Evolutionary conservation across 2,797 vertebrate genomes (phyloP), one percentile per base, ranked within the genome.

Genomic region (Arctocebus calabarensis): DNA sequence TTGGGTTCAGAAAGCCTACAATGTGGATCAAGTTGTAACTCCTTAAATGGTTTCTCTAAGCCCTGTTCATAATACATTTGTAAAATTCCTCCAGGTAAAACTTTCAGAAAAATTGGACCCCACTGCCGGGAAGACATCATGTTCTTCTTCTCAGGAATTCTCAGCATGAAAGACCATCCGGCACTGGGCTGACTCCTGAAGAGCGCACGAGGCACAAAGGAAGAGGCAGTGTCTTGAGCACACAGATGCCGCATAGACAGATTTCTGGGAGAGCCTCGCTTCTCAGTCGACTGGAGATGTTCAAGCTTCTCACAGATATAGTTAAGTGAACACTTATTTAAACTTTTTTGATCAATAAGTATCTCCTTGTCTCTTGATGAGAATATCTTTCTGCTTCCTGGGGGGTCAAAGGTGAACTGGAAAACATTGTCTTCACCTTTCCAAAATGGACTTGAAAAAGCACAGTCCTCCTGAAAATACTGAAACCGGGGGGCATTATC

Each of bases 91-190:
- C 99, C 99, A 0, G 99, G 97, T 68, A 99, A 94, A 95, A 99
- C 95, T 0, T 98, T 99, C n/a, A 99, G 98, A 97, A 99, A 99
- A 97, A 99, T 99, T 0, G 99, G 99, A 3, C 99, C 99, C 99
- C 99, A 99, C 73, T 99, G 99, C 64, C 99, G 98, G 23, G 99
- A 99, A 0, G 99, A 99, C 99, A 99, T 99, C 98, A 99, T 99
- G 98, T 99, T 99, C 98, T 99, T 99, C 98, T 99, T 99, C 96
- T 99, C 99, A 0, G 99, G 99, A 95, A 99, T 99, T 97, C 99
- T 99, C 97, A 99, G 97, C 99, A 99, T 99, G 97, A 99, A 98
- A 0, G 99, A 98, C 99, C 99, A 99, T 45, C 99, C 99, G 0
- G 99, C 98, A 75, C 98, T 98, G 86, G 98, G 99, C 94, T 97